These are phyloP conservation scores for Xestia rhomboidea DNA, from an alignment of 2,888 invertebrate species.

Conservation along the genomic window DNA sequence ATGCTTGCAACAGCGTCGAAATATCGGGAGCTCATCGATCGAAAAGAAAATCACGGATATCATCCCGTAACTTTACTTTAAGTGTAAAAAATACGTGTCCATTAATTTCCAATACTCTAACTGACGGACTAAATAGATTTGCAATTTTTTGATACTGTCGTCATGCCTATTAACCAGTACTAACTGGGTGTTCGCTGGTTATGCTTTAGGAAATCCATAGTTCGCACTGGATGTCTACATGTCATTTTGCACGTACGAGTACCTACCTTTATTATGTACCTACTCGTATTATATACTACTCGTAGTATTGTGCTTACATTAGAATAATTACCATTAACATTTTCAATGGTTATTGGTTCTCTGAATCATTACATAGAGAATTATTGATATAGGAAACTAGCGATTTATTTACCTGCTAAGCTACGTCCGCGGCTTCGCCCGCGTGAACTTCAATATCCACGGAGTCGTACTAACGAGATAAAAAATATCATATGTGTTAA, in stretches of 20 bases:
- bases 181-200: too few relatives aligned
- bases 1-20: too few relatives aligned
- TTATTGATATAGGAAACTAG: neutral
- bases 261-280: neutral
- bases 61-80: too few relatives aligned
- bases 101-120: too few relatives aligned
- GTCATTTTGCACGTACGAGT: neutral
- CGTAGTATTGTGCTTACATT: neutral
- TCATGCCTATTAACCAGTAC: too few relatives aligned
- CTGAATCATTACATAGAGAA: constrained; percentile 7
- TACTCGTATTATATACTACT: neutral
- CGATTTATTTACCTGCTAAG: neutral
- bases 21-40: too few relatives aligned
- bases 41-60: too few relatives aligned
- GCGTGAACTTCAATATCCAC: neutral
- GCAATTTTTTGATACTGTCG: too few relatives aligned
- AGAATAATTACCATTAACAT: constrained; percentile 7
- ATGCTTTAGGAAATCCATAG: neutral
- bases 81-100: too few relatives aligned
- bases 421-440: neutral
- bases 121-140: too few relatives aligned
- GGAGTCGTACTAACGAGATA: neutral
- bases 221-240: neutral
- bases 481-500: too few relatives aligned
- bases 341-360: constrained; percentile 18